These are phyloP conservation scores for Centropus unirufus DNA, from an alignment of 2,113 vertebrate species.

Conservation along the genomic window DNA sequence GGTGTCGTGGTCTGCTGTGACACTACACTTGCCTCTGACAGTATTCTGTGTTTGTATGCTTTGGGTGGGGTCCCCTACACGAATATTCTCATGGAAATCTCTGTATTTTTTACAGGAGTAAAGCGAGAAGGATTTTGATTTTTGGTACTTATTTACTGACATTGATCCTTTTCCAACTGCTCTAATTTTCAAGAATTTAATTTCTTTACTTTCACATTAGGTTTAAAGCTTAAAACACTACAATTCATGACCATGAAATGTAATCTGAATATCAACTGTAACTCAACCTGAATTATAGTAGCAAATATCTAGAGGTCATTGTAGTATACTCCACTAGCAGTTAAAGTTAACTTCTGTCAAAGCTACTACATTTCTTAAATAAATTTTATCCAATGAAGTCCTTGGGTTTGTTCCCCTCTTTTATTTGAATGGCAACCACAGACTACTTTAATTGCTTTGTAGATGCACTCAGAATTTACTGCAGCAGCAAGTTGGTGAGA, in stretches of 20 bases:
- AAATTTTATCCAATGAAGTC: slow-evolving; percentile 46
- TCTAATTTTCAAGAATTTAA: slow-evolving; percentile 62
- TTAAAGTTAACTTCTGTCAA: slow-evolving; percentile 60
- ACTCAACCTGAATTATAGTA: slow-evolving; percentile 49
- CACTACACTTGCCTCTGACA: slow-evolving; percentile 9
- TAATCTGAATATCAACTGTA: slow-evolving; percentile 53
- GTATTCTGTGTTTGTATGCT: background rate
- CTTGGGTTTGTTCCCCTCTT: slow-evolving; percentile 29
- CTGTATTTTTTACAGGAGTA: slow-evolving; percentile 4
- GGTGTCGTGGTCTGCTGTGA: background rate
- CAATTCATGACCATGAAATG: slow-evolving; percentile 50
- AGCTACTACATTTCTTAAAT: slow-evolving; percentile 51
- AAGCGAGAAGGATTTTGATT: slow-evolving; percentile 4
- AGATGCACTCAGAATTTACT: slow-evolving; percentile 73
- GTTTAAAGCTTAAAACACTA: slow-evolving; percentile 61
- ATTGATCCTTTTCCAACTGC: slow-evolving; percentile 53
- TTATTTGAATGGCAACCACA: slow-evolving; percentile 71
- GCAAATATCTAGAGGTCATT: slow-evolving; percentile 59
- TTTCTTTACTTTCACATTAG: slow-evolving; percentile 59
- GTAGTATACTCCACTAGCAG: slow-evolving; percentile 69
- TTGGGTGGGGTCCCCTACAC: background rate
- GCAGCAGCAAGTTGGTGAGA: slow-evolving; percentile 72
- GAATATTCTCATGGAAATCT: background rate
- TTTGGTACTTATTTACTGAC: slow-evolving; percentile 46
- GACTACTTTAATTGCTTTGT: slow-evolving; percentile 69